Percentiles rank a stretch among this genome's conserved stretches.
phyloP scores from a whole-genome alignment of 1,140 invertebrate genomes.

The Bombus confusus region DNA sequence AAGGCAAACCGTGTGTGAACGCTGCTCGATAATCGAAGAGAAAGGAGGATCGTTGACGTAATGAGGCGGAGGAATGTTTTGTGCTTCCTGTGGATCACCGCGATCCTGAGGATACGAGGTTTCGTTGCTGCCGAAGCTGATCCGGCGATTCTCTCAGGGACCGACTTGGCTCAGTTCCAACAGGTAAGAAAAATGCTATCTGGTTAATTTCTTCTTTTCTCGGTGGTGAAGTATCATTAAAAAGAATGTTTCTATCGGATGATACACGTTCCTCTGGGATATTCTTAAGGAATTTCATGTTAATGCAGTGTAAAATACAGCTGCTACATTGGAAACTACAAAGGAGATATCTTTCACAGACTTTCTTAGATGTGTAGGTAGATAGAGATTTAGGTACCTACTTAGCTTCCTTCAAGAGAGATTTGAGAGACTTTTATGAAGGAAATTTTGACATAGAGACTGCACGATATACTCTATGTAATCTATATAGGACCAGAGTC shows the following conservation, averaged over 20 bases:
- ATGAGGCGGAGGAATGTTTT: slow-evolving; percentile 58
- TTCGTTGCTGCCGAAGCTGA: slow-evolving; percentile 60
- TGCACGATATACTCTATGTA: not conserved
- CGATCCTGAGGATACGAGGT: slow-evolving; percentile 33
- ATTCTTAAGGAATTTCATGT: not conserved
- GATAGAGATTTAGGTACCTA: not conserved
- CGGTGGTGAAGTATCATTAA: not conserved
- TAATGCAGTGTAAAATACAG: not conserved
- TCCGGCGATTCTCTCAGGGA: slow-evolving; percentile 47
- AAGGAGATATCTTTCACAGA: not conserved
- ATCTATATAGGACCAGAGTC: not conserved
- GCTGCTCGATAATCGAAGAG: slow-evolving; percentile 31
- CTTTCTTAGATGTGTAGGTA: not conserved
- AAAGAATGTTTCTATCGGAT: not conserved
- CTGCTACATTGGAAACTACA: not conserved
- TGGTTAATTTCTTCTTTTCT: not conserved
- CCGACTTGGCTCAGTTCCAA: slow-evolving; percentile 59
- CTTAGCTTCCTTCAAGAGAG: no score
- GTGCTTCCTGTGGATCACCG: slow-evolving; percentile 53
- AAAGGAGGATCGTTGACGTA: slow-evolving; percentile 29
- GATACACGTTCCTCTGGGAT: not conserved
- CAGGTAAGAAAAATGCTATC: slow-evolving; percentile 53
- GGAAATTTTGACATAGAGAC: not conserved
- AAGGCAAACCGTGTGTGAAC: slow-evolving; percentile 35
- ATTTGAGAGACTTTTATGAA: no score